A percentile compares a stretch with the other conserved stretches of the same genome.
phyloP scores from a whole-genome alignment of 2,888 invertebrate species.

The Ectropis crepuscularia region DNA sequence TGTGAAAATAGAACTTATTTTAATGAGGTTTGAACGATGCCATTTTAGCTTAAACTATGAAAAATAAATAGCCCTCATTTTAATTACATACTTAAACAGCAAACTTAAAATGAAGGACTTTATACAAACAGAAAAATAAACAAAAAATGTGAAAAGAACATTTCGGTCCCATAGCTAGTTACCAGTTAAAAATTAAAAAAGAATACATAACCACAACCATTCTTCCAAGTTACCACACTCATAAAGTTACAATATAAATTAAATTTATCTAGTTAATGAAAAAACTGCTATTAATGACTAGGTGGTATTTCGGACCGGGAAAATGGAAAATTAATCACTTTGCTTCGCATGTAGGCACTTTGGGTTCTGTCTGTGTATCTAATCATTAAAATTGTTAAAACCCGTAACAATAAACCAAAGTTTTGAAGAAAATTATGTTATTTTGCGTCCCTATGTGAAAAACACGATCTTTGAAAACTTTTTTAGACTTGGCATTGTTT shows the following conservation, averaged over 20 bases:
- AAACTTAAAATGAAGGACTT: constrained; percentile 71
- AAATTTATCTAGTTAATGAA: constrained; percentile 69
- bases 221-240: constrained; percentile 68
- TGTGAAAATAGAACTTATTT: constrained; percentile 20
- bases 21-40: constrained; percentile 52
- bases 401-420: no score
- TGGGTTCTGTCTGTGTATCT: background rate
- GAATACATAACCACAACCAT: constrained; percentile 65
- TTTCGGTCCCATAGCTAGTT: constrained; percentile 59
- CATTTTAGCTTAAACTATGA: constrained; percentile 58
- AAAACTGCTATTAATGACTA: constrained; percentile 80
- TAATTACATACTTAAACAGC: constrained; percentile 78
- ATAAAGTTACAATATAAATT: constrained; percentile 66
- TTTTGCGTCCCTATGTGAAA: no score
- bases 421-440: no score
- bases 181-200: constrained; percentile 29
- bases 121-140: constrained; percentile 74
- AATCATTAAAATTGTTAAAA: no score
- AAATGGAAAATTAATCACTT: constrained; percentile 9
- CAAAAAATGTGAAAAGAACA: constrained; percentile 44
- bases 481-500: no score
- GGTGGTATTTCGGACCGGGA: constrained; percentile 67
- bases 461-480: no score
- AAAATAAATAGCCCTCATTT: constrained; percentile 78
- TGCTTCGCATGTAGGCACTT: background rate